Base-by-base conservation (phyloP, 2,888 invertebrate species). In the Azorinus chamasolen region DNA sequence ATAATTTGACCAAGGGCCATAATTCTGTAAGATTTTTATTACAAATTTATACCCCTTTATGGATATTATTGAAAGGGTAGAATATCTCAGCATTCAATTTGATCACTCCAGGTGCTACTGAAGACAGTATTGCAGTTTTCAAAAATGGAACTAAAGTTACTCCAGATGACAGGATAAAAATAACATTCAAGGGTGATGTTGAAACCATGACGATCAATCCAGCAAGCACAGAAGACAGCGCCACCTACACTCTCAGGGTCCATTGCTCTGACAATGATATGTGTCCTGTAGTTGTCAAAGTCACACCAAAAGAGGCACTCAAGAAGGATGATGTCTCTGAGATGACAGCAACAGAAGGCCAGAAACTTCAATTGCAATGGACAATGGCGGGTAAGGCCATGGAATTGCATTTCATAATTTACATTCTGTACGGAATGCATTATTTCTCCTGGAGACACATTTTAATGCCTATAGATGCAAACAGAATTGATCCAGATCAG, bases 291-390 rank as follows among this genome's bases (percentile, higher is more conserved):
- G 39, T 45, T 18, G 58, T 58, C 25, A 53, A 53, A 32, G 53
- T 53, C 39, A 55, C n/a, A 39, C 39, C 55, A 55, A 55, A 55
- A 37, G n/a, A 22, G 8, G n/a, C 58, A 22, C 16, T 8, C 12
- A 48, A 32, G 27, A 39, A 32, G 22, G 22, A 32, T 12, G 65
- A 64, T 20, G 46, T 25, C 25, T 46, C 48, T 16, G 24, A 45
- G 14, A 48, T 57, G 18, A 39, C 10, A 18, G 46, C 62, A 18
- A 62, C 24, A 12, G 72, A 72, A 54, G 65, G 51, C 16, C 59
- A 72, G 55, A n/a, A 48, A 10, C 22, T 72, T n/a, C n/a, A n/a
- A n/a, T n/a, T n/a, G n/a, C n/a, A n/a, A n/a, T n/a, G n/a, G n/a
- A n/a, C n/a, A n/a, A n/a, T 45, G 16, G 1, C 6, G 65, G 6